Conservation (phyloP, 2,113 vertebrate species). For the Nycticebus coucang region DNA sequence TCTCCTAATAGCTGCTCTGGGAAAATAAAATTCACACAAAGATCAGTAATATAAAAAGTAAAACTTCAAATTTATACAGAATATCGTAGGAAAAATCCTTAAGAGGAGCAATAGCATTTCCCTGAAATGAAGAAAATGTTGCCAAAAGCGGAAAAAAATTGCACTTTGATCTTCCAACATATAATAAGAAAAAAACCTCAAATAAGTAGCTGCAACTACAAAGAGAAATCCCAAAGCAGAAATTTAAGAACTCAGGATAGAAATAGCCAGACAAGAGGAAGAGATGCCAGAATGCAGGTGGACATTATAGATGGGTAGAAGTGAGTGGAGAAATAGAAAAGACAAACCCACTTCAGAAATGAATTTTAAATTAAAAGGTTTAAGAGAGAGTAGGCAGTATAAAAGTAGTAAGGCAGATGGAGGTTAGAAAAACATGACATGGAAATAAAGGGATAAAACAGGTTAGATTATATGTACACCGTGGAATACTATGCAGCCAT, state of each 20-base stretch:
- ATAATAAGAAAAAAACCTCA: background rate
- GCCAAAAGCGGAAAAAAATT: background rate
- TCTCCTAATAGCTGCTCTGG: background rate
- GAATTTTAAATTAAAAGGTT: slow-evolving; percentile 5
- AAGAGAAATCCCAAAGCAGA: background rate
- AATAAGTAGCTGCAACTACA: background rate
- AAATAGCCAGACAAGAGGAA: background rate
- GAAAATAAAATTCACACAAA: background rate
- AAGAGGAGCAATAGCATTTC: background rate
- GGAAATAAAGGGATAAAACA: background rate
- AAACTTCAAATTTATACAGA: background rate
- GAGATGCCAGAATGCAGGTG: background rate
- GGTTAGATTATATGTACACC: background rate
- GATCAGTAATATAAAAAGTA: background rate
- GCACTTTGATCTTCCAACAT: background rate
- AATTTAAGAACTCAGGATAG: background rate
- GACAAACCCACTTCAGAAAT: background rate
- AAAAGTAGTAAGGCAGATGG: background rate
- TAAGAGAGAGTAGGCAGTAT: background rate
- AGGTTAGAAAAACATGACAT: background rate
- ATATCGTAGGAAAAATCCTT: background rate
- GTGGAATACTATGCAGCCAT: no score
- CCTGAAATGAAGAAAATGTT: background rate
- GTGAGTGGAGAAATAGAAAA: background rate
- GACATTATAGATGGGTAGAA: background rate